Evolutionary conservation across 2,113 vertebrate species (phyloP), one percentile per base, ranked within the genome.

Genomic region (Hiodon tergisus): DNA sequence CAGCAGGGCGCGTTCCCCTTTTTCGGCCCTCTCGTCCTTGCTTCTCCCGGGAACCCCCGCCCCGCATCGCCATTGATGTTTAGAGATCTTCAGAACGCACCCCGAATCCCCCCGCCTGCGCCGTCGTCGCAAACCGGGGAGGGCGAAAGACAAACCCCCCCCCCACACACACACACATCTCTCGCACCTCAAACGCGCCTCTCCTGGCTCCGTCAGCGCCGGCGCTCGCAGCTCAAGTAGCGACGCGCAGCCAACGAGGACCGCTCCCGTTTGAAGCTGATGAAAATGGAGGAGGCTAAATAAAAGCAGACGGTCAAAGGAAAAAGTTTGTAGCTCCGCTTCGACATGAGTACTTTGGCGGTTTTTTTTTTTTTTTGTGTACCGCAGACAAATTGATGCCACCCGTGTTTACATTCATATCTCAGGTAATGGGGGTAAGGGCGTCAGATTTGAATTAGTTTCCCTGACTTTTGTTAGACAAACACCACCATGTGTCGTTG

Each of bases 11-110:
- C 31, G 31, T 31, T 31, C 31, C 31, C 31, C 31, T 31, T 31
- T 31, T 31, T 31, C 31, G 31, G 31, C 31, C 31, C 31, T 31
- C 31, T 31, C 31, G 31, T 31, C 31, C 31, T 31, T 31, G 31
- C 31, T 31, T 31, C 31, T 31, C 31, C 50, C 31, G 0, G 2
- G 14, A 7, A 46, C 63, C 55, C 63, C 80, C 46, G 65, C 68
- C 58, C 6, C 55, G 65, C 67, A 75, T 74, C 58, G 81, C 66
- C 77, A 81, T 83, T 82, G 82, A 83, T 77, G 80, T 84, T 84
- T 79, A 79, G 73, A 82, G 72, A 72, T 79, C 69, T 74, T 84
- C 74, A 82, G 83, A 84, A 84, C 70, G 53, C 55, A 77, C 78
- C 65, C 76, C 77, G 31, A 31, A 31, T 31, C 31, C 78, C 54